These are phyloP conservation scores for Cephus sareptanus DNA, from an alignment of 2,888 invertebrate species.

Conservation along the genomic window DNA sequence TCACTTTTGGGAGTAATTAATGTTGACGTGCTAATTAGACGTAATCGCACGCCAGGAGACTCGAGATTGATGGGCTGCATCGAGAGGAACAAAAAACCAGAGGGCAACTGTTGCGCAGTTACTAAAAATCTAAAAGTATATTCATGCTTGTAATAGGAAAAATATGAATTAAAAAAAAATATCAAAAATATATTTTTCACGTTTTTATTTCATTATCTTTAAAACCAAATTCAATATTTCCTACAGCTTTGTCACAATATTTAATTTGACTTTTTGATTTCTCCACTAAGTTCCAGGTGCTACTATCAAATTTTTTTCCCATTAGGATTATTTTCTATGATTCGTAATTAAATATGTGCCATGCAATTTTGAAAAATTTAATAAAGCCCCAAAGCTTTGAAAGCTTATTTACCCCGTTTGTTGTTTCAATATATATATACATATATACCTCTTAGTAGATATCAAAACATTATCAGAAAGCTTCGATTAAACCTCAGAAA, in stretches of 20 bases:
- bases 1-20: background rate
- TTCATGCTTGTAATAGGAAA: background rate
- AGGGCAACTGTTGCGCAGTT: background rate
- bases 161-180: background rate
- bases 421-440: background rate
- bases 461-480: background rate
- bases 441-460: background rate
- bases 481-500: background rate
- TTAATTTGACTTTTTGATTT: too few relatives aligned
- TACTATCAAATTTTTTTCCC: too few relatives aligned
- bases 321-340: background rate
- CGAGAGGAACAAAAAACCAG: background rate
- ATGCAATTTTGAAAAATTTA: background rate
- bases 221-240: too few relatives aligned
- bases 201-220: too few relatives aligned
- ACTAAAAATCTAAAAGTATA: background rate
- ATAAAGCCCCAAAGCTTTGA: background rate
- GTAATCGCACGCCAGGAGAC: background rate
- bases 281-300: too few relatives aligned
- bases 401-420: background rate
- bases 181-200: background rate
- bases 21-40: background rate
- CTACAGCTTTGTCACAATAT: too few relatives aligned
- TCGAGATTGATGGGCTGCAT: background rate
- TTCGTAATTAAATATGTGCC: background rate